Conservation (phyloP, 2,797 vertebrate genomes). For the Potorous gilbertii region DNA sequence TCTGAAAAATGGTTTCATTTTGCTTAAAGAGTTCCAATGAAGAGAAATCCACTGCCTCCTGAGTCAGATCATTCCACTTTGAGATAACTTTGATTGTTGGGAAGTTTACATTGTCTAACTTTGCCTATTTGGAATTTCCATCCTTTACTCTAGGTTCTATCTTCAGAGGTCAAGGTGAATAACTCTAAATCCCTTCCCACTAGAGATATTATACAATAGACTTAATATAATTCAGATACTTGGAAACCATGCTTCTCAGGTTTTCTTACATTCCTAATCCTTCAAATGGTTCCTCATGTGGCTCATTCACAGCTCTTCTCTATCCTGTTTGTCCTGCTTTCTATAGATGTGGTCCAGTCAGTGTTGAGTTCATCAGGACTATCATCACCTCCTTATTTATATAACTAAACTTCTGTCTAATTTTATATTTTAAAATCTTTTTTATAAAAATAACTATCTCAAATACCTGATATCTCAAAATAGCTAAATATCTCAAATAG, state of each 20-base stretch:
- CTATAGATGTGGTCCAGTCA: background rate
- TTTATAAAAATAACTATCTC: background rate
- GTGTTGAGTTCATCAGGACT: background rate
- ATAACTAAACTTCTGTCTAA: background rate
- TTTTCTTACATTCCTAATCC: background rate
- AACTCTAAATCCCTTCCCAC: background rate
- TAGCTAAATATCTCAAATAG: background rate
- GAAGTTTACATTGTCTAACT: background rate
- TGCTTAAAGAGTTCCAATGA: background rate
- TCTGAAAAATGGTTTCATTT: background rate
- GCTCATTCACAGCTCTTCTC: background rate
- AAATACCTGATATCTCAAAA: background rate
- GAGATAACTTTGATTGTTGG: background rate
- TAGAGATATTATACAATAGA: background rate
- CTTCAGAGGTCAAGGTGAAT: background rate
- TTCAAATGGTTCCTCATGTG: background rate
- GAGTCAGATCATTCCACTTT: background rate
- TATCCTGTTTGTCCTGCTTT: background rate
- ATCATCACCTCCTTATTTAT: background rate
- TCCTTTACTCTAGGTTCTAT: background rate
- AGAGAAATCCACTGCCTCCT: background rate
- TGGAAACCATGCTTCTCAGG: background rate
- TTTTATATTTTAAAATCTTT: background rate
- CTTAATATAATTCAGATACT: background rate
- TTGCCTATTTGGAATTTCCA: background rate